These are phyloP conservation scores for Temnothorax unifasciatus DNA, from an alignment of 2,888 invertebrate genomes.

Conservation along the genomic window DNA sequence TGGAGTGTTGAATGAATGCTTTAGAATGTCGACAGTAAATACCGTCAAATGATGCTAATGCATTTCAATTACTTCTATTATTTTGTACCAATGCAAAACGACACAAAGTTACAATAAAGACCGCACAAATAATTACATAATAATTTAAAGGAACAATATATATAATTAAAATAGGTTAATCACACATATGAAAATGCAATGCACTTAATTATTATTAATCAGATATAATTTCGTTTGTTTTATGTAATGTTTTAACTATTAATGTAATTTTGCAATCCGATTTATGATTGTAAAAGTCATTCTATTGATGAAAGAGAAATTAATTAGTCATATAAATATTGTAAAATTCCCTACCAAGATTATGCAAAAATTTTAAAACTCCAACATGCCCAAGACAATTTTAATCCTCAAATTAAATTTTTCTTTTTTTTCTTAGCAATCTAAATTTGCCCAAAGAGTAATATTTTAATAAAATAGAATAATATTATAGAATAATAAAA, in stretches of 20 bases:
- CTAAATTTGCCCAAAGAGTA: background rate
- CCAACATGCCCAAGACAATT: background rate
- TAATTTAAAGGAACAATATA: background rate
- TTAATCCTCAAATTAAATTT: background rate
- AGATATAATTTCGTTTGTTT: background rate
- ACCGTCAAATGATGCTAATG: constrained; percentile 13
- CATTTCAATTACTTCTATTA: background rate
- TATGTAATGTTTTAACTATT: background rate
- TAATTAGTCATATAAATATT: background rate
- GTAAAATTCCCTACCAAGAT: background rate
- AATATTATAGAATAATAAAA: too few relatives aligned
- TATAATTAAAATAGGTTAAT: constrained; percentile 26
- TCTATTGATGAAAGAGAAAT: background rate
- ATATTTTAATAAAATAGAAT: too few relatives aligned
- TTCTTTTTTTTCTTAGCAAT: background rate
- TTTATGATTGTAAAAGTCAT: background rate
- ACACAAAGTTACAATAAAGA: background rate
- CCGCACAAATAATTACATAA: background rate
- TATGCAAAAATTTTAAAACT: background rate
- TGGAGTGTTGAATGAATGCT: constrained; percentile 13
- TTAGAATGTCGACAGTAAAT: constrained; percentile 3
- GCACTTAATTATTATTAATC: background rate
- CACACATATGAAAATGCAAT: background rate
- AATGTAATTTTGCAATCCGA: background rate
- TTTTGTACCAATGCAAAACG: constrained; percentile 6